Percentiles rank a stretch among this genome's conserved stretches.
phyloP scores from a whole-genome alignment of 37 sponge, comb jelly and placozoan genomes.

The Halichondria panicea region DNA sequence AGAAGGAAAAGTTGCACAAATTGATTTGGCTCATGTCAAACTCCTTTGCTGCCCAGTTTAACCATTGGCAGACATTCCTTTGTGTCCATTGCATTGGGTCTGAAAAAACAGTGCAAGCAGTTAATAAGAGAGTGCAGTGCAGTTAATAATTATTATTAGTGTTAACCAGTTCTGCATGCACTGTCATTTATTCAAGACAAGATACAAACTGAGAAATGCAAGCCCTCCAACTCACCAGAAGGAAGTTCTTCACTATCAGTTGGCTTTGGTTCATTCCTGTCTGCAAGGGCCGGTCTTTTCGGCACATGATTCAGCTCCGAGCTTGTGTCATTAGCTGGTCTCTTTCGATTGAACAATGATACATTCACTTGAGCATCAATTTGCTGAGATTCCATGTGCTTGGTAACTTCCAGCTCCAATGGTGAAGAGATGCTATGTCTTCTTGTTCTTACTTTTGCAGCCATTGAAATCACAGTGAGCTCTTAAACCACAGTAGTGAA shows the following conservation, averaged over 20 bases:
- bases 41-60: constrained; percentile 66
- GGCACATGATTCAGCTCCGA: not conserved
- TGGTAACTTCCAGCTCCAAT: no score
- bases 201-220: no score
- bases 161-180: not conserved
- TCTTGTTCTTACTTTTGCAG: not conserved
- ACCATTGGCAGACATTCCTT: constrained; percentile 69
- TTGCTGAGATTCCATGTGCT: no score
- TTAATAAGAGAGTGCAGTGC: not conserved
- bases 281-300: constrained; percentile 1
- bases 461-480: not conserved
- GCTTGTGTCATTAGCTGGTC: no score
- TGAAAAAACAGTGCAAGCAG: constrained; percentile 4
- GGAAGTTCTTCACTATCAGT: no score
- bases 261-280: no score
- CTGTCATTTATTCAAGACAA: no score
- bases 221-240: no score
- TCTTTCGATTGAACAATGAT: no score
- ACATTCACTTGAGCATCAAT: no score
- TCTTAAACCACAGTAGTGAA: no score
- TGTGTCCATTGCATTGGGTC: constrained; percentile 74
- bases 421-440: constrained; percentile 53
- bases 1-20: constrained; percentile 39
- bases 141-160: not conserved
- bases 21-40: constrained; percentile 55